A percentile compares a stretch with the other conserved stretches of the same genome.
Evolutionary conservation across 2,888 invertebrate genomes (phyloP).

Genomic region (Anodontia alba): DNA sequence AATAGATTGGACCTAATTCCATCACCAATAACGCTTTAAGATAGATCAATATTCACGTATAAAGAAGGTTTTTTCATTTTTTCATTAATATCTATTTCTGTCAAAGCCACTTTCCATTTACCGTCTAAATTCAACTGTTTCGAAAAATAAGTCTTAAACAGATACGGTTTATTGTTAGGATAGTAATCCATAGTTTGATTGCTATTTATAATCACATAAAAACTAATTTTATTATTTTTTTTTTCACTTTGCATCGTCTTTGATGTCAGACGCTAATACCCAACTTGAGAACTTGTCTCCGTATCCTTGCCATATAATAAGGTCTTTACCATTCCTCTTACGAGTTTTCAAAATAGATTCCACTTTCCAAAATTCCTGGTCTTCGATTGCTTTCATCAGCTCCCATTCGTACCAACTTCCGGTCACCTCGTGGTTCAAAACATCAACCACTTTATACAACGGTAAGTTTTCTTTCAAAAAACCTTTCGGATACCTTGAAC

Average conservation of each 20-base stretch:
- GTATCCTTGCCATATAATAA: not conserved
- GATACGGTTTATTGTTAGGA: not conserved
- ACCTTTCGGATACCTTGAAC: conserved; percentile 38
- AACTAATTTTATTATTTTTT: not conserved
- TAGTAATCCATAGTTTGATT: not conserved
- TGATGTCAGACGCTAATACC: not conserved
- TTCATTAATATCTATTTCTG: not conserved
- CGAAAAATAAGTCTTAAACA: not conserved
- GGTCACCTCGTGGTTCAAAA: not conserved
- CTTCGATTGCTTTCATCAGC: not conserved
- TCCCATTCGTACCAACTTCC: not conserved
- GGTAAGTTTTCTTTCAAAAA: conserved; percentile 17
- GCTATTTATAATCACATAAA: not conserved
- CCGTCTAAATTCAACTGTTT: not conserved
- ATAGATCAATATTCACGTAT: not conserved
- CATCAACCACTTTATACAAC: conserved; percentile 25
- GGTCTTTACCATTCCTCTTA: not conserved
- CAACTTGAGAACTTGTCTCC: not conserved
- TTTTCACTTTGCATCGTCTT: not conserved
- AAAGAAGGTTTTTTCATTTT: not conserved
- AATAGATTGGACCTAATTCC: not conserved
- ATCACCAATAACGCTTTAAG: not conserved
- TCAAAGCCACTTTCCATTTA: not conserved
- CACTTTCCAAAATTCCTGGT: not conserved
- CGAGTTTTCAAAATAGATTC: conserved; percentile 10